Percentiles rank a stretch among this genome's conserved stretches.
These are phyloP conservation scores for Halocynthia roretzi DNA, from an alignment of 23 tunicate genomes.

Conservation along the genomic window DNA sequence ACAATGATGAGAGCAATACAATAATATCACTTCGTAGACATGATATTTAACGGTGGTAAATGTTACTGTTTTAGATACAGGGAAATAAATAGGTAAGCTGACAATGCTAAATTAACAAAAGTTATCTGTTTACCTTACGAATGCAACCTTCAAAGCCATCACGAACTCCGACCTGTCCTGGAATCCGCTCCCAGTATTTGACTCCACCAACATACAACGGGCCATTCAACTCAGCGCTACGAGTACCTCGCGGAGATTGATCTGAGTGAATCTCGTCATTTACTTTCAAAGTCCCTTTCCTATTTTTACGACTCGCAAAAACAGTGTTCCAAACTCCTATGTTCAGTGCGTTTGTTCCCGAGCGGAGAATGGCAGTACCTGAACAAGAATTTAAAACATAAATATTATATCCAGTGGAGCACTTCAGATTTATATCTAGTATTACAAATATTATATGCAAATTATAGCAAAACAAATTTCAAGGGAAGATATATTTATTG, in stretches of 20 bases:
- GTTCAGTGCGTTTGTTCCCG: constrained; percentile 23
- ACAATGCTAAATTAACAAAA: too few relatives aligned
- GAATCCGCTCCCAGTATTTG: constrained; percentile 40
- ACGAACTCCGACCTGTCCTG: constrained; percentile 35
- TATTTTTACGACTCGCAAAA: constrained; percentile 33
- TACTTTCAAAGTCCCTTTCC: constrained; percentile 49
- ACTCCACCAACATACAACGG: constrained; percentile 79
- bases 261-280: constrained; percentile 48
- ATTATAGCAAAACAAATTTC: neutral
- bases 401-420: neutral
- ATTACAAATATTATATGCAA: neutral
- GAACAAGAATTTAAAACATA: neutral
- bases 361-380: constrained; percentile 45
- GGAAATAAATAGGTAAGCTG: too few relatives aligned
- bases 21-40: too few relatives aligned
- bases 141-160: constrained; percentile 80
- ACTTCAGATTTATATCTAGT: too few relatives aligned
- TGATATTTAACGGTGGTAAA: too few relatives aligned
- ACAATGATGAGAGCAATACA: too few relatives aligned
- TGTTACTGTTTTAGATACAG: too few relatives aligned
- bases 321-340: constrained; percentile 74
- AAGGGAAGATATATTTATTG: neutral
- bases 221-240: constrained; percentile 28
- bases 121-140: constrained; percentile 23
- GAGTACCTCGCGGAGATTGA: constrained; percentile 32